Conservation (phyloP, 2,797 vertebrate species). For the Thaleichthys pacificus region DNA sequence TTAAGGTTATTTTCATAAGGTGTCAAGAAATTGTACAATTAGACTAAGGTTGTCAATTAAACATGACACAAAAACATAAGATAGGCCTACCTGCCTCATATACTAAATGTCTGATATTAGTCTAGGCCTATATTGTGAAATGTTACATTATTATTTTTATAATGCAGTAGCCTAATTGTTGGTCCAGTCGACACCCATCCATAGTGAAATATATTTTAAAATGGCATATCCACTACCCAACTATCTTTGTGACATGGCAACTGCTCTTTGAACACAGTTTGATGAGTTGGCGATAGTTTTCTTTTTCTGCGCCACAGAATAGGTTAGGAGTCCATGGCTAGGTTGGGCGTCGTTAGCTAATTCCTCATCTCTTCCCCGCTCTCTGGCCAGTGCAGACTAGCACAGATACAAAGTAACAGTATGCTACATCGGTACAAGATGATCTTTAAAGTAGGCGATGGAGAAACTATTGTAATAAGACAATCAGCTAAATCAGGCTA, state of each 20-base stretch:
- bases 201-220: background rate
- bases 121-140: no score
- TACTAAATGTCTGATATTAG: background rate
- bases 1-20: background rate
- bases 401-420: no score
- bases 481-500: background rate
- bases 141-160: background rate
- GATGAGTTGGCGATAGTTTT: background rate
- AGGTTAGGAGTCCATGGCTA: background rate
- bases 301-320: slow-evolving; percentile 14
- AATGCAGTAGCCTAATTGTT: background rate
- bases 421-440: no score
- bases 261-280: background rate
- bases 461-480: no score
- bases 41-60: background rate
- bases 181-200: background rate
- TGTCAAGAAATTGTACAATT: background rate
- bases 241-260: background rate
- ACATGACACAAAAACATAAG: background rate
- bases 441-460: no score
- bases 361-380: background rate
- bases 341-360: background rate
- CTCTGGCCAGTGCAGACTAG: no score
- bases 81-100: background rate
- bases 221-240: background rate